Evolutionary conservation across 2,888 invertebrate species (phyloP), one percentile per base, ranked within the genome.

Genomic region (Platypus cylindrus): DNA sequence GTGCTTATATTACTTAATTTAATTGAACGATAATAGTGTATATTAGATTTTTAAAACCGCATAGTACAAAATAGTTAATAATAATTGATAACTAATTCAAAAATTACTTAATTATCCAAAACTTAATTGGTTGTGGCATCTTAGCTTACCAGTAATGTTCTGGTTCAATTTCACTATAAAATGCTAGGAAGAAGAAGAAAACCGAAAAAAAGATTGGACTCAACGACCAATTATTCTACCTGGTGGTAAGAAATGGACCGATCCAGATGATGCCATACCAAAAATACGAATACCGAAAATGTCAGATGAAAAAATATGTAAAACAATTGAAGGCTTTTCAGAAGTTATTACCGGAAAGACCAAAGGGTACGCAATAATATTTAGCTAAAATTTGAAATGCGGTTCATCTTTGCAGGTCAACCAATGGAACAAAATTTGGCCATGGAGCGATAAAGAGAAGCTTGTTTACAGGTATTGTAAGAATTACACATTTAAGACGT

Each of bases 251-350:
- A 72, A 72, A 52, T 84, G 85, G 84, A 70, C 75, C 50, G 73
- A 79, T 30, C 85, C 90, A 3, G 78, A 85, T 53, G 86, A 87
- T 52, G 80, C 87, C 26, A 48, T 48, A 18, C 40, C 38, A 3
- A 46, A 46, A 32, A 42, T 45, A 17, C 47, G 50, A 26, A 53
- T 50, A 30, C 54, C 56, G n/a, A 56, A 55, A 48, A 90, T 85
- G 68, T 81, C 87, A 44, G 89, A 93, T 48, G 79, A 85, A 52
- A 79, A 82, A 64, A 85, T 94, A 37, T 81, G 83, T 12, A 83
- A 89, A 54, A 81, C 85, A 1, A 67, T 93, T 44, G 76, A 79
- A 38, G 76, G 80, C 4, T 90, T 89, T 59, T 78, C 87, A 1
- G 87, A 90, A 65, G 73, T 89, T 25, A 78, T 93, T 40, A 73